Evolutionary conservation across 1,140 invertebrate genomes (phyloP).

Genomic region (Episyrphus balteatus): DNA sequence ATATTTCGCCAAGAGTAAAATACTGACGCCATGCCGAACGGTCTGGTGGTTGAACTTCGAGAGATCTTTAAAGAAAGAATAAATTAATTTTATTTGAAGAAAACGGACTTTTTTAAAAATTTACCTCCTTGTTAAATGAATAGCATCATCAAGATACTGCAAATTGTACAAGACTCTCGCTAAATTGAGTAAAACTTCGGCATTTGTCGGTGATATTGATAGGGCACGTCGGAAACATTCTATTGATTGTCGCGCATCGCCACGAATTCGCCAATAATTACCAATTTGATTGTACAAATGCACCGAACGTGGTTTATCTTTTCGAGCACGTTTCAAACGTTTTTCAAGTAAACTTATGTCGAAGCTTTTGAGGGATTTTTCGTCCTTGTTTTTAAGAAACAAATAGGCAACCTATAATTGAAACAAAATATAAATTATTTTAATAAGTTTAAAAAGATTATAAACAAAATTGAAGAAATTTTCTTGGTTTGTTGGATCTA

Average conservation of each 20-base stretch:
- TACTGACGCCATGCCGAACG: conserved; percentile 83
- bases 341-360: conserved; percentile 68
- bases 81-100: not conserved
- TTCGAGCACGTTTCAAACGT: conserved; percentile 66
- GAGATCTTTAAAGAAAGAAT: conserved; percentile 23
- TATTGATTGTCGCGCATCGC: conserved; percentile 70
- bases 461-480: not conserved
- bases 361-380: conserved; percentile 52
- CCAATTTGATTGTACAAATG: conserved; percentile 81
- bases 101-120: conserved; percentile 10
- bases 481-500: not conserved
- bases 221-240: conserved; percentile 78
- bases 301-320: conserved; percentile 77
- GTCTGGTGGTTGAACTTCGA: conserved; percentile 65
- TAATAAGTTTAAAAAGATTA: not conserved
- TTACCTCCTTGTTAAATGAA: conserved; percentile 65
- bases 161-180: conserved; percentile 73
- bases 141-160: conserved; percentile 80
- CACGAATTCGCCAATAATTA: conserved; percentile 79
- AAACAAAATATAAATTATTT: not conserved
- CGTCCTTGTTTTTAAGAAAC: conserved; percentile 40
- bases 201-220: conserved; percentile 73
- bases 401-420: conserved; percentile 10
- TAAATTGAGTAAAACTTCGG: conserved; percentile 72
- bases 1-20: conserved; percentile 75